Evolutionary conservation across 2,113 vertebrate genomes (phyloP).

Genomic region (Hemiscyllium ocellatum): DNA sequence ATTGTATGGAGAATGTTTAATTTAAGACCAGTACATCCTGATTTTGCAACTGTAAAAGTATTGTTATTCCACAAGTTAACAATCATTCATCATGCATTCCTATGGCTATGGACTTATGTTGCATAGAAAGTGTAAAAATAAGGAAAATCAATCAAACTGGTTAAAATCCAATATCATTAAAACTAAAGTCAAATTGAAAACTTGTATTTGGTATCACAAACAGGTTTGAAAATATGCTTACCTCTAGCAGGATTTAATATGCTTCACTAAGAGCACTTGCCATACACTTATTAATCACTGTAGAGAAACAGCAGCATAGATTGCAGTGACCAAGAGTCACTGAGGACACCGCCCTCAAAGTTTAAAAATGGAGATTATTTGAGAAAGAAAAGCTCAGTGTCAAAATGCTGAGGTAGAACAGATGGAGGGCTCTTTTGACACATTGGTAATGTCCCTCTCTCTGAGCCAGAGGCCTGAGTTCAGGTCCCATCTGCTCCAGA

Average conservation of each 20-base stretch:
- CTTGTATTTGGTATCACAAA: background rate
- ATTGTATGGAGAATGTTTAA: background rate
- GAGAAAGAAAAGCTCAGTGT: background rate
- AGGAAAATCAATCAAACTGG: background rate
- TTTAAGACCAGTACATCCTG: background rate
- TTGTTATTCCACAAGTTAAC: background rate
- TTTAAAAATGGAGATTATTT: background rate
- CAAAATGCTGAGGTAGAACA: background rate
- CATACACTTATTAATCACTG: background rate
- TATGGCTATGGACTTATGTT: background rate
- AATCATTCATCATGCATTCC: background rate
- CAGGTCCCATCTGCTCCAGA: too few species aligned
- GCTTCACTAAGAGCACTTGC: background rate
- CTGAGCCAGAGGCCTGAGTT: too few species aligned
- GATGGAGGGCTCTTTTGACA: too few species aligned
- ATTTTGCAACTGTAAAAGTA: background rate
- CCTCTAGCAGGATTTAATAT: background rate
- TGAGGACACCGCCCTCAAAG: background rate
- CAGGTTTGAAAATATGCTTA: background rate
- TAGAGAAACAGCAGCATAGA: background rate
- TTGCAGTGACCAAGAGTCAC: background rate
- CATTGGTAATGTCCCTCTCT: too few species aligned
- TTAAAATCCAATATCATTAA: background rate
- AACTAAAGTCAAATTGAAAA: background rate
- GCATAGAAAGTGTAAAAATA: background rate